Evolutionary conservation across 1,140 invertebrate genomes (phyloP), one percentile per base, ranked within the genome.

Genomic region (Coptotermes formosanus): DNA sequence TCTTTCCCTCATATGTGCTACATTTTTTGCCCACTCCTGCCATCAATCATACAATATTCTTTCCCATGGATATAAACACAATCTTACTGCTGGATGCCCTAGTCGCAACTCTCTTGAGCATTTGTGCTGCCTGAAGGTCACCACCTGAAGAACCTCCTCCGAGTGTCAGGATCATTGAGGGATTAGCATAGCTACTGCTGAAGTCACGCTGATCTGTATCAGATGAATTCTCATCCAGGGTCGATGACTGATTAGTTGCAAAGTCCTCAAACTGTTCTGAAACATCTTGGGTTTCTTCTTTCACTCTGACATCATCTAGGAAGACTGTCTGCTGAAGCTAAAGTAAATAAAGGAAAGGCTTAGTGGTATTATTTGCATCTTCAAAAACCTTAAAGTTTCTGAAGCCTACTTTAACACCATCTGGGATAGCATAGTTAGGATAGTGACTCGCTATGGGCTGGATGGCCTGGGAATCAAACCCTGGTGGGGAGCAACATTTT

Each of bases 21-120:
- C 52, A 16, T 55, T 12, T 55, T 55, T 19, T 55, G 52, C 19
- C 52, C 16, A 48, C 45, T 9, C 14, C 45, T 48, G 45, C 45
- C 45, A 48, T 0, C 14, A 48, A 12, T 16, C 3, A 21, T 19
- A 55, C 14, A 55, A 16, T 48, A 55, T 55, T 4, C 21, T 55
- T 21, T 4, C 52, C 52, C 52, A 55, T 19, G 52, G 21, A 55
- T 55, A 75, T n/a, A 75, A 25, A 75, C 30, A 11, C 30, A 30
- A 75, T 8, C 64, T 75, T 75, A 75, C 64, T 75, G n/a, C 64
- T 75, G n/a, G 64, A 75, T n/a, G 64, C 64, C n/a, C 64, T 75
- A 11, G 64, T 75, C 30, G 64, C 64, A 25, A 75, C 64, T 30
- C 64, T 75, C 64, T 75, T 75, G 25, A 75, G n/a, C 64, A 75